Evolutionary conservation across 2,113 vertebrate genomes (phyloP).

Genomic region (Thamnaconus septentrionalis): DNA sequence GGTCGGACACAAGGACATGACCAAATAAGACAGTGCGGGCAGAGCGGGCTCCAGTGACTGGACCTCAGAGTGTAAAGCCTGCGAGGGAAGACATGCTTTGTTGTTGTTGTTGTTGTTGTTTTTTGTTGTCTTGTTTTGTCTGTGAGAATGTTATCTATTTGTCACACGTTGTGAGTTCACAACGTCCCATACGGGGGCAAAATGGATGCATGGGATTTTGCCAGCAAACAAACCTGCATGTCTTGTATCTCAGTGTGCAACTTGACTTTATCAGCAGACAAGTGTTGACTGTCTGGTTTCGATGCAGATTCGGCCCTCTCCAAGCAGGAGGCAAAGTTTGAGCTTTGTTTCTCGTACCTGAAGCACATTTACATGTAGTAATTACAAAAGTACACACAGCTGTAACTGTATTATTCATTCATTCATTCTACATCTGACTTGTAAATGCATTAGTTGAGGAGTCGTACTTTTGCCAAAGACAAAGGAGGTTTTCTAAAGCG

Average conservation of each 20-base stretch:
- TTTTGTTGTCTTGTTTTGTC: too few species aligned
- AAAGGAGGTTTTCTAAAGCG: constrained; percentile 81
- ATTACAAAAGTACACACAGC: neutral
- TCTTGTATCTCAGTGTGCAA: constrained; percentile 84
- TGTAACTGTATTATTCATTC: neutral
- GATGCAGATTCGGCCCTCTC: constrained; percentile 82
- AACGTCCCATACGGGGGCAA: neutral
- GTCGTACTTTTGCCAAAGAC: constrained; percentile 88
- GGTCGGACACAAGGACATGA: constrained; percentile 73
- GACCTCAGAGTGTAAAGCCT: constrained; percentile 82
- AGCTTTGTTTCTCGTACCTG: constrained; percentile 89
- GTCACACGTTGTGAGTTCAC: neutral
- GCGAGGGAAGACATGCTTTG: constrained; percentile 1
- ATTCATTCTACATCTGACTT: neutral
- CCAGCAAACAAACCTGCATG: constrained; percentile 75
- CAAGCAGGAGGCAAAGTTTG: constrained; percentile 82
- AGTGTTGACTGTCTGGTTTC: constrained; percentile 67
- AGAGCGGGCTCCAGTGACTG: constrained; percentile 71
- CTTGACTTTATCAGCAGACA: constrained; percentile 85
- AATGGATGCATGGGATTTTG: neutral
- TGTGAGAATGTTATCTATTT: neutral
- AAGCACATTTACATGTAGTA: constrained; percentile 29
- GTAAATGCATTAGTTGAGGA: neutral
- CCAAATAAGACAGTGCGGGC: constrained; percentile 73
- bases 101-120: neutral